Evolutionary conservation across 2,888 invertebrate genomes (phyloP).

Genomic region (Cheilosia pagana): DNA sequence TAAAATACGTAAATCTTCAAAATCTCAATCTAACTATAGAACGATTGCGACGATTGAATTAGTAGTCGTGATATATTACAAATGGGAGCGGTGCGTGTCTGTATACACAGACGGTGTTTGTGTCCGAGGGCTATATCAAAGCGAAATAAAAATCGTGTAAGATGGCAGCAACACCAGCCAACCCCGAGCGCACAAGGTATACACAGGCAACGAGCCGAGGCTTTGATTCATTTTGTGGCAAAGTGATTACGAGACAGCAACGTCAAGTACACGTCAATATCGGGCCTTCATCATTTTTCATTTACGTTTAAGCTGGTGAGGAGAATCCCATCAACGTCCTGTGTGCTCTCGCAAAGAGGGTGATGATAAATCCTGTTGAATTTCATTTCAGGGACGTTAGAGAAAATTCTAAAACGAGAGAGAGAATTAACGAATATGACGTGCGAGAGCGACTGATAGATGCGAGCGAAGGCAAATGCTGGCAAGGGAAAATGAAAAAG

Average conservation of each 20-base stretch:
- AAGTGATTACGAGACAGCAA: constrained; percentile 71
- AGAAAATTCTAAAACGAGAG: not conserved
- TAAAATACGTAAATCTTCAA: constrained; percentile 58
- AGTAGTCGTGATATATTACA: constrained; percentile 52
- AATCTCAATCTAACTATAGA: constrained; percentile 66
- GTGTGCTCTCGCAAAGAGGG: constrained; percentile 10
- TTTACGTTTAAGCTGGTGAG: constrained; percentile 42
- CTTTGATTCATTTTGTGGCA: constrained; percentile 65
- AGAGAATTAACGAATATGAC: not conserved
- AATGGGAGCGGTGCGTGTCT: constrained; percentile 59
- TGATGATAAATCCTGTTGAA: constrained; percentile 67
- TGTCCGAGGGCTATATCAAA: constrained; percentile 22
- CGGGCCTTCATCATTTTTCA: constrained; percentile 64
- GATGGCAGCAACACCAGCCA: constrained; percentile 38
- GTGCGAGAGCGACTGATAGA: not conserved
- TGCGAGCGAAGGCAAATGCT: not conserved
- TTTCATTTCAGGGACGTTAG: constrained; percentile 49
- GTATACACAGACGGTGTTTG: constrained; percentile 21
- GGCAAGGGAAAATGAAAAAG: not conserved
- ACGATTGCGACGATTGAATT: constrained; percentile 67
- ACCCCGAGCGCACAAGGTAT: constrained; percentile 20
- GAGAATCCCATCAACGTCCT: constrained; percentile 35
- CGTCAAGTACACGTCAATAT: constrained; percentile 62
- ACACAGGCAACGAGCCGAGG: constrained; percentile 15
- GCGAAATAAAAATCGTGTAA: constrained; percentile 41